Percentiles rank a stretch among this genome's conserved stretches.
Conservation (phyloP, 2,113 vertebrate species). For the Stictonetta naevosa region DNA sequence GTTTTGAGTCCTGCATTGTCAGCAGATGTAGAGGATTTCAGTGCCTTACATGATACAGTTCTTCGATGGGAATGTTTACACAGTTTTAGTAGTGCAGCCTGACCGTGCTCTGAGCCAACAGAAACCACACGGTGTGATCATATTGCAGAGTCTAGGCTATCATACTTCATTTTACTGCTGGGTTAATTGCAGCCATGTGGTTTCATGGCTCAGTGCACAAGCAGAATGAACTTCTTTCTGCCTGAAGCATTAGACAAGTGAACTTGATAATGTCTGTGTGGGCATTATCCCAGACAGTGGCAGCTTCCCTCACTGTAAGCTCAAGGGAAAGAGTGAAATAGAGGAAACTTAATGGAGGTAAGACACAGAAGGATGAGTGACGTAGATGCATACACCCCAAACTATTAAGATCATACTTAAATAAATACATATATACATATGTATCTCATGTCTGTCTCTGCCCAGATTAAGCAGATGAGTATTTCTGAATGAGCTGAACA, state of each 20-base stretch:
- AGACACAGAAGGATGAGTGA: neutral
- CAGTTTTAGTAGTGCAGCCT: neutral
- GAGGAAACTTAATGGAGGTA: neutral
- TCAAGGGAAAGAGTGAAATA: neutral
- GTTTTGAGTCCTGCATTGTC: neutral
- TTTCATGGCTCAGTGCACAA: neutral
- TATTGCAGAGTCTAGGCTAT: neutral
- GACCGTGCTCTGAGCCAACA: neutral
- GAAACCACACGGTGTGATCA: neutral
- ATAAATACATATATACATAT: neutral
- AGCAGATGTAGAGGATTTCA: neutral
- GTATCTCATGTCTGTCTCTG: neutral
- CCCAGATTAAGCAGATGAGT: neutral
- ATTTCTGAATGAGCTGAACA: neutral
- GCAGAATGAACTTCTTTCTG: neutral
- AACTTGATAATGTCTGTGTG: neutral
- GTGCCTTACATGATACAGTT: neutral
- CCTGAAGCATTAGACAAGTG: neutral
- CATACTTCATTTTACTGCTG: neutral
- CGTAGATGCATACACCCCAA: neutral
- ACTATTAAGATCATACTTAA: neutral
- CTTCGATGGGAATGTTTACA: neutral
- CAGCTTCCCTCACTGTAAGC: neutral
- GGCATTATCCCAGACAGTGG: neutral
- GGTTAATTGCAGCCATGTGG: slow-evolving; percentile 28